Evolutionary conservation across 1,140 invertebrate genomes (phyloP).

Genomic region (Zaprionus capensis): DNA sequence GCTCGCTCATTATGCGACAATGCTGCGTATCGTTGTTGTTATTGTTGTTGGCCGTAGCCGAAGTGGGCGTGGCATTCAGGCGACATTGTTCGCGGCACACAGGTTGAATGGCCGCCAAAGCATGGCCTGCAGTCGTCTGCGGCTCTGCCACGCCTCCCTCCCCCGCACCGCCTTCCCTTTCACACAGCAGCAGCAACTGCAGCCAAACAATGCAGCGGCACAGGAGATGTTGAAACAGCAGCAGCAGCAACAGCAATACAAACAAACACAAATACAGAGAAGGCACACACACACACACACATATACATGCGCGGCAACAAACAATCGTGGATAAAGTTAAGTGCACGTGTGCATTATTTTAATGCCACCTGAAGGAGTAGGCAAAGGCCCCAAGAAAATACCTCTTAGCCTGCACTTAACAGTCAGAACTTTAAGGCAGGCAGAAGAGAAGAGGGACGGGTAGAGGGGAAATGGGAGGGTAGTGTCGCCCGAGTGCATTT

Average conservation of each 20-base stretch:
- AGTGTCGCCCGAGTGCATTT: slow-evolving; percentile 53
- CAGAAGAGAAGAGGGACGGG: background rate
- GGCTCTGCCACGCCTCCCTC: slow-evolving; percentile 27
- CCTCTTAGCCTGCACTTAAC: background rate
- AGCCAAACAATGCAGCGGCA: slow-evolving; percentile 55
- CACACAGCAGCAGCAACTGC: slow-evolving; percentile 47
- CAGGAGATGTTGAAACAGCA: slow-evolving; percentile 44
- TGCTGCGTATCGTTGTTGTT: slow-evolving; percentile 21
- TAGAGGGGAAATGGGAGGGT: background rate
- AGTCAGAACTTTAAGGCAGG: background rate
- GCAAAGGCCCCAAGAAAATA: slow-evolving; percentile 36
- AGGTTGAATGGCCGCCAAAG: slow-evolving; percentile 75
- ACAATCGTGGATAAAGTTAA: slow-evolving; percentile 82
- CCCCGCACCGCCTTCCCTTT: background rate
- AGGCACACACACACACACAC: slow-evolving; percentile 31
- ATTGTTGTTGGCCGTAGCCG: slow-evolving; percentile 14
- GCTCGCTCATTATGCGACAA: slow-evolving; percentile 71
- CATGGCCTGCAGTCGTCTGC: slow-evolving; percentile 46
- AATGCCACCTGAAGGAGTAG: slow-evolving; percentile 81
- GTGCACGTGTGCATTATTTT: slow-evolving; percentile 83
- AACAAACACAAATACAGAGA: slow-evolving; percentile 53
- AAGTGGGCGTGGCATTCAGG: slow-evolving; percentile 50
- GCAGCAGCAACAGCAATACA: slow-evolving; percentile 24
- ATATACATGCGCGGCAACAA: slow-evolving; percentile 73
- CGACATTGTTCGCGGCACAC: slow-evolving; percentile 63